Percentiles rank a stretch among this genome's conserved stretches.
Evolutionary conservation across 2,888 invertebrate genomes (phyloP).

Genomic region (Dermolepida albohirtum): DNA sequence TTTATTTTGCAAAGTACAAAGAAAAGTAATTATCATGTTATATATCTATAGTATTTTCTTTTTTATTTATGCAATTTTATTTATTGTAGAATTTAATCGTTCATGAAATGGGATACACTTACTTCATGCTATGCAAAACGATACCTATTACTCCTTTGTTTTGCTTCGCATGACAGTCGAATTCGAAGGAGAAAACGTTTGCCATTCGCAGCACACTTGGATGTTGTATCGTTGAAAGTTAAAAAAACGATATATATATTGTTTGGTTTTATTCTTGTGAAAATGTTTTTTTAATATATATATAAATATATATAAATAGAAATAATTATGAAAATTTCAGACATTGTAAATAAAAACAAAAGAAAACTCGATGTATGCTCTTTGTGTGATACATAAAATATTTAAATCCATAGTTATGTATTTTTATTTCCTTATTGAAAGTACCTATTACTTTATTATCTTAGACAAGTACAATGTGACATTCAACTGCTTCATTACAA

Average conservation of each 20-base stretch:
- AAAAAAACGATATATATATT: conserved; percentile 10
- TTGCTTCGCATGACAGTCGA: neutral
- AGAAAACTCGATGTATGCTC: conserved; percentile 65
- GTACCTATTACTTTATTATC: neutral
- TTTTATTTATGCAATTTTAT: conserved; percentile 31
- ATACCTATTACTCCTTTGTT: conserved; percentile 1
- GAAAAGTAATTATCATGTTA: conserved; percentile 12
- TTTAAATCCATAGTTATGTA: conserved; percentile 58
- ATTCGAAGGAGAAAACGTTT: neutral
- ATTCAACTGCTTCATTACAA: no score
- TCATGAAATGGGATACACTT: conserved; percentile 35
- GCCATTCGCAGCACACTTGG: no score
- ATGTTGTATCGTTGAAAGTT: no score
- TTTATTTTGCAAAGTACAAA: conserved; percentile 43
- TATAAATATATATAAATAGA: conserved; percentile 46
- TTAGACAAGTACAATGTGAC: no score
- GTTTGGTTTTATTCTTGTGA: conserved; percentile 37
- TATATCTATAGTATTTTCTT: conserved; percentile 3
- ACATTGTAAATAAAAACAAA: conserved; percentile 60
- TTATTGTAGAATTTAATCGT: conserved; percentile 28
- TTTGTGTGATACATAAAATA: conserved; percentile 67
- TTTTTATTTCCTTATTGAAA: conserved; percentile 31
- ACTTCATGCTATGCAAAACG: conserved; percentile 33
- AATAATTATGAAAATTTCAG: conserved; percentile 59
- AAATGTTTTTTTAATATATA: conserved; percentile 52